A percentile compares a stretch with the other conserved stretches of the same genome.
Evolutionary conservation across 1,140 invertebrate species (phyloP).

Genomic region (Harlomillsia oculata): DNA sequence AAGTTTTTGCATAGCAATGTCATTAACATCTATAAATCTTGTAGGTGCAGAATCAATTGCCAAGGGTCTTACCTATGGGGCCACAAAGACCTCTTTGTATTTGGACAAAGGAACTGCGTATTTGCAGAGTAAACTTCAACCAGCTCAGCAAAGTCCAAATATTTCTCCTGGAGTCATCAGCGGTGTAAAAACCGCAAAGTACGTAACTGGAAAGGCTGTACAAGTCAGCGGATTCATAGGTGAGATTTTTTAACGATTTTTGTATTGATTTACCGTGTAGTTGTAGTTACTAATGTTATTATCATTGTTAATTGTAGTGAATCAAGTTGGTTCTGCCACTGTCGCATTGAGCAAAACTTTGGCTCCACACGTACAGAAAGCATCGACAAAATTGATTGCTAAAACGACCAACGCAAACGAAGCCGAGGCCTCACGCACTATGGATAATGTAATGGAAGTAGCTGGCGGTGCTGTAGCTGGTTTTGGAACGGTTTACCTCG

Average conservation of each 20-base stretch:
- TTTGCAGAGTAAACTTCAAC: constrained; percentile 47
- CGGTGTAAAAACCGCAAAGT: constrained; percentile 52
- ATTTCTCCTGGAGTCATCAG: constrained; percentile 45
- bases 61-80: constrained; percentile 53
- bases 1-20: no score
- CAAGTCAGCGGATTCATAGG: constrained; percentile 52
- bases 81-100: constrained; percentile 52
- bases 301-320: constrained; percentile 43
- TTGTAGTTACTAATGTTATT: not conserved
- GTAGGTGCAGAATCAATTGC: constrained; percentile 55
- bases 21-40: constrained; percentile 13
- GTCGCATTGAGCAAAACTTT: constrained; percentile 50
- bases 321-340: constrained; percentile 54
- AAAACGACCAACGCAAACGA: constrained; percentile 46
- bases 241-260: constrained; percentile 36
- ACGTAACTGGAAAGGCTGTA: constrained; percentile 51
- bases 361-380: constrained; percentile 56
- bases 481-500: constrained; percentile 55
- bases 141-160: constrained; percentile 41
- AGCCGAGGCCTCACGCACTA: constrained; percentile 47
- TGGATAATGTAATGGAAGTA: constrained; percentile 54
- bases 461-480: constrained; percentile 58
- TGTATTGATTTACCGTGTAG: not conserved
- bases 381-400: constrained; percentile 50
- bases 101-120: constrained; percentile 52